These are phyloP conservation scores for Schizothorax lantsangensis DNA, from an alignment of 2,797 vertebrate species.

Conservation along the genomic window DNA sequence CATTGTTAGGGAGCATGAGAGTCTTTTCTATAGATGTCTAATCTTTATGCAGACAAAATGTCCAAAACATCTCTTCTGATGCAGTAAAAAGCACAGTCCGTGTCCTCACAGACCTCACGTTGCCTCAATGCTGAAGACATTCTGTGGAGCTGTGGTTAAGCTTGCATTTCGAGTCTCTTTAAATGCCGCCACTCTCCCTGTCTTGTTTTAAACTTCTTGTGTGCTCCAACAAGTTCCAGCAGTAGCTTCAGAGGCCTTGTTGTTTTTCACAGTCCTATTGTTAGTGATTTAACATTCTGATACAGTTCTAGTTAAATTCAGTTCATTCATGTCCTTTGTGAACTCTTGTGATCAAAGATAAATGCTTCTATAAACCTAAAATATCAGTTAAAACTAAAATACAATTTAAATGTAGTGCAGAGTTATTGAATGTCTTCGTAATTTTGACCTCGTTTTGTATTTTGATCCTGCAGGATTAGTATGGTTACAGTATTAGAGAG, in stretches of 20 bases:
- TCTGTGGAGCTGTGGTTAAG: background rate
- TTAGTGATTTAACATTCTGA: conserved; percentile 9
- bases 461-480: background rate
- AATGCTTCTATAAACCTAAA: background rate
- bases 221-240: conserved; percentile 23
- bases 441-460: background rate
- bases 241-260: background rate
- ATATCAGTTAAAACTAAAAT: background rate
- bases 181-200: conserved; percentile 35
- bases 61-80: conserved; percentile 37
- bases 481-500: background rate
- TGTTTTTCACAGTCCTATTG: conserved; percentile 21
- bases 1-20: conserved; percentile 57
- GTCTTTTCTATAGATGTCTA: conserved; percentile 45
- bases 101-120: conserved; percentile 15
- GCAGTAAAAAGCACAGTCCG: conserved; percentile 29
- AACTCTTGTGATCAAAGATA: background rate
- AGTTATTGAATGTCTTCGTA: background rate
- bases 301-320: background rate
- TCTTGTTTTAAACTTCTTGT: conserved; percentile 10
- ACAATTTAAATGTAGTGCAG: background rate
- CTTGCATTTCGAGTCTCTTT: conserved; percentile 24
- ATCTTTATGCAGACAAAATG: conserved; percentile 55
- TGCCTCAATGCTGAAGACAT: conserved; percentile 25
- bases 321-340: background rate